Evolutionary conservation across 2,888 invertebrate genomes (phyloP).

Genomic region (Watsonalla cultraria): DNA sequence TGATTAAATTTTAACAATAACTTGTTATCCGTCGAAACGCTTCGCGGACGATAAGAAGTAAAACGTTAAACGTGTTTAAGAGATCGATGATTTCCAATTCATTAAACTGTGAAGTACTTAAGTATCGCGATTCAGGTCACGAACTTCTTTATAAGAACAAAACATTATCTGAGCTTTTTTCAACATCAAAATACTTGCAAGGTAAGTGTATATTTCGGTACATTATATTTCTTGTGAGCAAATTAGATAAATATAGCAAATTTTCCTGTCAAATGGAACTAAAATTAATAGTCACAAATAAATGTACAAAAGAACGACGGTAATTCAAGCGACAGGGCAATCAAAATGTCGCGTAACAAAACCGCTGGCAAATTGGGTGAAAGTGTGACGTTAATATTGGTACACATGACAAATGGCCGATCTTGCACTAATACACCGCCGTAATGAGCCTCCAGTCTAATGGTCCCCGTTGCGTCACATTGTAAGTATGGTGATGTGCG

Average conservation of each 20-base stretch:
- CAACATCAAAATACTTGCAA: too few relatives aligned
- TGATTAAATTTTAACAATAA: slow-evolving; percentile 52
- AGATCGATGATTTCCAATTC: background rate
- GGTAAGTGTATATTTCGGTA: too few relatives aligned
- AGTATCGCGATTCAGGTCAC: background rate
- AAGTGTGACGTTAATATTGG: slow-evolving; percentile 71
- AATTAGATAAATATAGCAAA: slow-evolving; percentile 9
- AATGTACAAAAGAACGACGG: slow-evolving; percentile 35
- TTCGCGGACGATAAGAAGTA: background rate
- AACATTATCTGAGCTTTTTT: background rate
- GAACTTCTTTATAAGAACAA: background rate
- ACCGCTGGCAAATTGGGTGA: slow-evolving; percentile 64
- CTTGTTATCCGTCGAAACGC: slow-evolving; percentile 12
- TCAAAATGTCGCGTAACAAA: slow-evolving; percentile 58
- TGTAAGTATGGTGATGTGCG: background rate
- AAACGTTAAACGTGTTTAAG: background rate
- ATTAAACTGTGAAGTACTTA: background rate
- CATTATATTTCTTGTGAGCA: background rate
- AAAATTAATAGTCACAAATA: slow-evolving; percentile 39
- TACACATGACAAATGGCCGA: slow-evolving; percentile 69
- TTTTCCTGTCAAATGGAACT: slow-evolving; percentile 14
- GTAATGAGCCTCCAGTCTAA: slow-evolving; percentile 41
- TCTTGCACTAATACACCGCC: slow-evolving; percentile 40
- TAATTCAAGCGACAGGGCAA: slow-evolving; percentile 42
- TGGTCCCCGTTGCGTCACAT: slow-evolving; percentile 25